Evolutionary conservation across 2,888 invertebrate genomes (phyloP), one percentile per base, ranked within the genome.

Genomic region (Drosophila mimica): DNA sequence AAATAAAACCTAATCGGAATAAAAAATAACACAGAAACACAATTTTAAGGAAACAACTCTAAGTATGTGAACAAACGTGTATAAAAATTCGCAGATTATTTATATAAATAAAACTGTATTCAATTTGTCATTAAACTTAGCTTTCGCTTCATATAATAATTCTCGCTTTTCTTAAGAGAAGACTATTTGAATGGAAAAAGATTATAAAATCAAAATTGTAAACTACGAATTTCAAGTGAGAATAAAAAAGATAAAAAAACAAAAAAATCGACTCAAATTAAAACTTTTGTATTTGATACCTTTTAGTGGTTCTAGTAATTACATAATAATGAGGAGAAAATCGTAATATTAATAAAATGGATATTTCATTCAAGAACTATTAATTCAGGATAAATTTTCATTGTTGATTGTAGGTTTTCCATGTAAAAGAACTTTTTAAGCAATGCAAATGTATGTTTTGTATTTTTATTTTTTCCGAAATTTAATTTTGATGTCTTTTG

Each of bases 401-500:
- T 46, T 33, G 52, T 20, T 33, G 48, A 15, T 6, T 61, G 43
- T 6, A 33, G 17, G n/a, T 17, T 28, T 28, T 36, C 8, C 59
- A 56, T 13, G 17, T 11, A 28, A 28, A 17, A 33, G 33, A 69
- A 70, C 33, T 70, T 61, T 52, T 30, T 4, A 40, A 49, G 63
- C 63, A 46, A 68, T 72, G 61, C 58, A 52, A 68, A 76, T 63
- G 57, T 2, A 1, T 28, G n/a, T 54, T 38, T 28, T 38, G 36
- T 13, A 7, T 33, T 34, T 25, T 25, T n/a, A 9, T 17, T 53
- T 49, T 52, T 51, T 56, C 15, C 2, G 25, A 46, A 46, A 8
- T 46, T 46, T 30, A 40, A 40, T 62, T 72, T 56, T 60, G 36
- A 76, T 71, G 60, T 76, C 57, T 63, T 59, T 77, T 74, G 74